Percentiles rank a stretch among this genome's conserved stretches.
Conservation (phyloP, 1,140 invertebrate species). For the Sarcophaga bullata region DNA sequence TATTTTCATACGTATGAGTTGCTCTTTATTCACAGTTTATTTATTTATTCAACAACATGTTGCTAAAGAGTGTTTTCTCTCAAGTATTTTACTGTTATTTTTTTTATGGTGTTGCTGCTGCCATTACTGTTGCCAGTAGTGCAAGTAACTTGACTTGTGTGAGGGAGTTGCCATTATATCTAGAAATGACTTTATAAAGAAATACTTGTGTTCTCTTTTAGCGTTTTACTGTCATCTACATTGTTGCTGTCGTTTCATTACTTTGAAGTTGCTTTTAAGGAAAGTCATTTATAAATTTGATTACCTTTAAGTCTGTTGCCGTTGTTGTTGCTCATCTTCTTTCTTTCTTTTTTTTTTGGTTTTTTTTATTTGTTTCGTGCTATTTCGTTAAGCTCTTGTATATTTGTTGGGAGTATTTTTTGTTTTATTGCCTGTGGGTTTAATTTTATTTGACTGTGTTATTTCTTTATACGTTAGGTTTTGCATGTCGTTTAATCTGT, state of each 20-base stretch:
- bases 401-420: too few species aligned
- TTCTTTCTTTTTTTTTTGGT: neutral
- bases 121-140: neutral
- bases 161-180: constrained; percentile 8
- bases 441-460: neutral
- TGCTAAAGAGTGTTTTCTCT: too few species aligned
- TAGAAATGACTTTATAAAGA: constrained; percentile 14
- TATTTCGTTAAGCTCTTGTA: too few species aligned
- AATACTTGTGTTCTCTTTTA: neutral
- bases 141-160: neutral
- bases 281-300: constrained; percentile 25
- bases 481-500: neutral
- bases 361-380: too few species aligned
- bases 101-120: neutral
- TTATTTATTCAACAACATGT: neutral
- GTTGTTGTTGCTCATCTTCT: neutral
- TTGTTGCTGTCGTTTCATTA: neutral
- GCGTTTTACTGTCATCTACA: constrained; percentile 6
- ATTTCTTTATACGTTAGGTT: too few species aligned
- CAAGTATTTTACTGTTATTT: too few species aligned
- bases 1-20: too few species aligned
- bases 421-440: constrained; percentile 3
- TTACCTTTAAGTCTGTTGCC: constrained; percentile 5
- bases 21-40: neutral
- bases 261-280: neutral